These are phyloP conservation scores for Phoebastria nigripes DNA, from an alignment of 2,797 vertebrate genomes.

Conservation along the genomic window DNA sequence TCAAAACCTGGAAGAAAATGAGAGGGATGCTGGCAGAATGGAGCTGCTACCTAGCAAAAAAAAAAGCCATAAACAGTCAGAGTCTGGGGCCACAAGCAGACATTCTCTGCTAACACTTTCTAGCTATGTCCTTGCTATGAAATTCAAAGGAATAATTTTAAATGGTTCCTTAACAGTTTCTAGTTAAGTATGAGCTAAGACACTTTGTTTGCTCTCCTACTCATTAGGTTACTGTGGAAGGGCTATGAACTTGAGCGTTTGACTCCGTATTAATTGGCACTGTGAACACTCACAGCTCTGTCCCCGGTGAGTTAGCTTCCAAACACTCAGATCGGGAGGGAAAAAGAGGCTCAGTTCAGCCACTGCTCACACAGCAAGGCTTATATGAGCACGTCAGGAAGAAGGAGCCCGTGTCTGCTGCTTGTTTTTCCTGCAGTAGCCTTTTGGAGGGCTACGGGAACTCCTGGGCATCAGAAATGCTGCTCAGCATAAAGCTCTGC, in stretches of 20 bases:
- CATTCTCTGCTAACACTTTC: conserved; percentile 11
- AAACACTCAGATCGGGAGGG: not conserved
- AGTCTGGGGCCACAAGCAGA: not conserved
- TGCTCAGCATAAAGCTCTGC: not conserved
- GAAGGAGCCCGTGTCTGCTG: not conserved
- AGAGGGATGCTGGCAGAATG: not conserved
- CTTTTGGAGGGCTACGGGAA: not conserved
- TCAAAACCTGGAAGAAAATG: conserved; percentile 17
- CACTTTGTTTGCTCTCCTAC: not conserved
- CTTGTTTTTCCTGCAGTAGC: not conserved
- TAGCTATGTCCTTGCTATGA: not conserved
- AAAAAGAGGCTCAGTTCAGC: not conserved
- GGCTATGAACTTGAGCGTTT: not conserved
- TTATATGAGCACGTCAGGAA: not conserved
- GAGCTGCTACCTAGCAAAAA: not conserved
- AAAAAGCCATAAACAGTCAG: not conserved
- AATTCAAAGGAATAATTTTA: not conserved
- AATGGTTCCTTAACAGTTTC: not conserved
- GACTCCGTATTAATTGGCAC: not conserved
- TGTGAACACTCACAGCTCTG: not conserved
- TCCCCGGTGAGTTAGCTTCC: not conserved
- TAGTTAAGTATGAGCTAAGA: not conserved
- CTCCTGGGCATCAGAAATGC: not conserved
- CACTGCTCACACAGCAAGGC: not conserved
- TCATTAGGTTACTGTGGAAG: not conserved